Percentiles rank a stretch among this genome's conserved stretches.
These are phyloP conservation scores for Taurulus bubalis DNA, from an alignment of 2,113 vertebrate species.

Conservation along the genomic window DNA sequence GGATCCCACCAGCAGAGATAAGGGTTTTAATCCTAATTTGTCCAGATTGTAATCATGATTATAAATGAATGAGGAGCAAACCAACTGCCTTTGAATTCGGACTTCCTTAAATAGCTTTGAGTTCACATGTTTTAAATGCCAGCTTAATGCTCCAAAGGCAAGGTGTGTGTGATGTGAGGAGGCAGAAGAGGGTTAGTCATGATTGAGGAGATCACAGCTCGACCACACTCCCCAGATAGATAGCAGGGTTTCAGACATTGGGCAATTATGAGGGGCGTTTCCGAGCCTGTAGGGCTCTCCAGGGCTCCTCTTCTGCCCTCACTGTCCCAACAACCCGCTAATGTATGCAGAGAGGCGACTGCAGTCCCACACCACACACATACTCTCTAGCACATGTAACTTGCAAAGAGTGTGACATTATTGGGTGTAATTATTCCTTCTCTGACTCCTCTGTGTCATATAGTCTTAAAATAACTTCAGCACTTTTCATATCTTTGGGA, in stretches of 20 bases:
- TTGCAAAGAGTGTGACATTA: neutral
- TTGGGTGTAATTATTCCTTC: neutral
- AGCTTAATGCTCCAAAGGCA: conserved; percentile 4
- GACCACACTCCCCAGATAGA: conserved; percentile 50
- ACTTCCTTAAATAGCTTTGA: neutral
- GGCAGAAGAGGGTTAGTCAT: conserved; percentile 21
- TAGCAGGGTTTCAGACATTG: conserved; percentile 59
- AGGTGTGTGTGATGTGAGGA: conserved; percentile 44
- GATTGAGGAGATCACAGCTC: conserved; percentile 47
- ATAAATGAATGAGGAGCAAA: conserved; percentile 20
- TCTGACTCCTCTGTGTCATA: neutral
- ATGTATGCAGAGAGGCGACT: conserved; percentile 54
- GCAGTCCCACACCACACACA: conserved; percentile 14
- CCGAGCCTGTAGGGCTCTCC: conserved; percentile 57
- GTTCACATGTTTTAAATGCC: conserved; percentile 1
- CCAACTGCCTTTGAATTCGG: neutral
- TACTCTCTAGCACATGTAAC: neutral
- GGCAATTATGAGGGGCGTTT: conserved; percentile 65
- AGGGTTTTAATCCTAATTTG: conserved; percentile 37
- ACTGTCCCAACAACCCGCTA: conserved; percentile 46
- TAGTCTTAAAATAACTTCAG: conserved; percentile 19
- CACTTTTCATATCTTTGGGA: conserved; percentile 6
- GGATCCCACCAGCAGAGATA: conserved; percentile 24
- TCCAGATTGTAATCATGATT: conserved; percentile 23
- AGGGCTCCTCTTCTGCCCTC: conserved; percentile 64